Base-by-base conservation (phyloP, 2,113 vertebrate genomes). In the Ailuropoda melanoleuca region DNA sequence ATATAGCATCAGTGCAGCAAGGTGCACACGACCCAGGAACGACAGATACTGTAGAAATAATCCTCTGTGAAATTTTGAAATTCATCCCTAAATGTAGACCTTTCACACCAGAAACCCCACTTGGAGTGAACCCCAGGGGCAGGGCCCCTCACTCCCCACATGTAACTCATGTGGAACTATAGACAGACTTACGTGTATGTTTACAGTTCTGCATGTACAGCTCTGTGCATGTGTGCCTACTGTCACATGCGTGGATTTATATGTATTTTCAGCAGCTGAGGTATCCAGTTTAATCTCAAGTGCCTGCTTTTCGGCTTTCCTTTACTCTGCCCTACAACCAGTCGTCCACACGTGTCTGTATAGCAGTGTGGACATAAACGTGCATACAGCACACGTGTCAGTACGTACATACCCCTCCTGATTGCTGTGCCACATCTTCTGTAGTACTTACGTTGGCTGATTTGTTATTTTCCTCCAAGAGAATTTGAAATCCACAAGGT, bases 181-280 rank as follows among this genome's bases (percentile, higher is more conserved):
- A 1, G 34, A 17, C 21, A 26, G n/a, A 64, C 21, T 10, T 23
- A 26, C 43, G 2, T 21, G 0, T 53, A 2, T 23, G 7, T 72
- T 50, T 78, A 4, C 53, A 19, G 46, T 34, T 77, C 74, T 77
- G 26, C 26, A 8, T 24, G 13, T 50, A 9, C 26, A 37, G 43
- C n/a, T 72, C 8, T 6, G 7, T 64, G 18, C 46, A 9, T 14
- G 4, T 21, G 1, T 62, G 6, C 19, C 11, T 5, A 4, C n/a
- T 24, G 60, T 48, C 23, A 64, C 2, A 2, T 29, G 24, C 2
- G 23, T 55, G 12, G 34, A 6, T 37, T 8, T 29, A 8, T 24
- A 1, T 48, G n/a, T 24, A 10, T 62, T 39, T 85, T 39, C 66
- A 87, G 10, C 72, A 56, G 21, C 56, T 78, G 62, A 60, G 26